A percentile compares a stretch with the other conserved stretches of the same genome.
These are phyloP conservation scores for Paralichthys olivaceus DNA, from an alignment of 2,113 vertebrate genomes.

Conservation along the genomic window DNA sequence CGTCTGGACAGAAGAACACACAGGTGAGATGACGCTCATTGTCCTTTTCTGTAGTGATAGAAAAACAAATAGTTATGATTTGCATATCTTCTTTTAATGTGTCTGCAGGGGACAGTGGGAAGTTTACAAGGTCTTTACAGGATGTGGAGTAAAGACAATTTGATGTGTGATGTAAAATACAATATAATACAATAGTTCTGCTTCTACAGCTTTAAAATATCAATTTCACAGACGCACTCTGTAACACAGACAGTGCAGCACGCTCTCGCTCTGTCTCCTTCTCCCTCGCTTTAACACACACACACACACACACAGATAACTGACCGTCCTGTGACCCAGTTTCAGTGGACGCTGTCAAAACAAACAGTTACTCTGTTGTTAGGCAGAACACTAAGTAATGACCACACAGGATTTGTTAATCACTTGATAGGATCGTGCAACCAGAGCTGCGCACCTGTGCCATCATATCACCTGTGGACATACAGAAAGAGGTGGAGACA, in stretches of 20 bases:
- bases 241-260: not conserved
- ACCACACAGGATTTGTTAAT: constrained; percentile 57
- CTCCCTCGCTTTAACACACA: not conserved
- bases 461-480: constrained; percentile 5
- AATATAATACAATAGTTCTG: not conserved
- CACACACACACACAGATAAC: constrained; percentile 23
- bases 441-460: constrained; percentile 27
- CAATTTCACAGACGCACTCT: constrained; percentile 2
- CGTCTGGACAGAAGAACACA: constrained; percentile 10
- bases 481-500: constrained; percentile 20
- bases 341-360: constrained; percentile 54
- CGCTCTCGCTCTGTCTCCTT: not conserved
- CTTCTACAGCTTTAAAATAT: not conserved
- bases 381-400: constrained; percentile 48
- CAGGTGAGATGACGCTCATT: constrained; percentile 15
- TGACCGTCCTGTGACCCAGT: constrained; percentile 42
- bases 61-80: not conserved
- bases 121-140: not conserved
- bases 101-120: not conserved
- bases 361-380: constrained; percentile 61
- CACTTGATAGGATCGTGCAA: constrained; percentile 51
- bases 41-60: not conserved
- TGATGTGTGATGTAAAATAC: not conserved
- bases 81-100: not conserved
- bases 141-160: not conserved